Base-by-base conservation (phyloP, 2,888 invertebrate species). In the Rosalia funebris region DNA sequence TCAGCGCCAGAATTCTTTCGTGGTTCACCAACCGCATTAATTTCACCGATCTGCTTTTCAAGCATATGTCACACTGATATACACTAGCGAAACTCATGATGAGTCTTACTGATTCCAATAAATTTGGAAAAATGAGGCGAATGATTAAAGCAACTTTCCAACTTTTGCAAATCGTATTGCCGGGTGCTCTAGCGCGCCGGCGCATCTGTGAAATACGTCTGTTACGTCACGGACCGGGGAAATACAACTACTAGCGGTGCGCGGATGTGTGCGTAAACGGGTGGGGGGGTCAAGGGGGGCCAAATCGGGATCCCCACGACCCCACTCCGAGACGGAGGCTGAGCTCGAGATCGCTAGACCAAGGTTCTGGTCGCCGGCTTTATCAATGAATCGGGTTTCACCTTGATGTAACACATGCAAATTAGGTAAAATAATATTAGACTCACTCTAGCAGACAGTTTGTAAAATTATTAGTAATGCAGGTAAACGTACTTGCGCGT, bases 71-170 rank as follows among this genome's bases (percentile, higher is more conserved):
- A 57, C 65, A 63, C 55, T 59, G 57, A 66, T 63, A 66, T 63
- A 63, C 47, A 53, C 42, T 20, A 12, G 14, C 10, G 16, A 50
- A 44, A 60, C 50, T 36, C 62, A 65, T 65, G 47, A 41, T 58
- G 60, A 61, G 50, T 50, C 39, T 44, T 34, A 46, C 37, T 17
- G 41, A 57, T 65, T 65, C 65, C 58, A 34, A 53, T 57, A 68
- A 71, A 65, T 66, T 60, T 36, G 66, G 60, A 60, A 63, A 69
- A 68, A 66, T 64, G 63, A 54, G 45, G 32, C 20, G 65, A 65
- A 62, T 71, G 71, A 71, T 68, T 69, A 69, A 69, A 65, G 14
- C 57, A 65, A 66, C 69, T 71, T 71, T 63, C 66, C 71, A 64
- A 68, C 63, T 65, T 71, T 69, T 63, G 62, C 71, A 68, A 69